These are phyloP conservation scores for Didymodactylos carnosus DNA, from an alignment of 2,888 invertebrate species.

Conservation along the genomic window DNA sequence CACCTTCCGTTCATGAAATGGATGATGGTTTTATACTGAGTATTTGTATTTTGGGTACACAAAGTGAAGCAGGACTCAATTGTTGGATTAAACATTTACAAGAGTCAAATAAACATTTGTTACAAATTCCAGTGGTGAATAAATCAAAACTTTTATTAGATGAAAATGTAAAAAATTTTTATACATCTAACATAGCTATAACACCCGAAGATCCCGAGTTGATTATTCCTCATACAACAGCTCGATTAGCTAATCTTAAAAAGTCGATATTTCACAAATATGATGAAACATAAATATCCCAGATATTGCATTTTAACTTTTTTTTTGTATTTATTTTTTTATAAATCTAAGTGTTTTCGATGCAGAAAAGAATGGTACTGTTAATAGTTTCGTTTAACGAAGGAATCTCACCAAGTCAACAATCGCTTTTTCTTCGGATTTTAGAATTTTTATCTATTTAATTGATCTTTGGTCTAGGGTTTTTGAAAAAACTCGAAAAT, in stretches of 20 bases:
- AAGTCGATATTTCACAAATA: too few relatives aligned
- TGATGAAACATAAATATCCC: too few relatives aligned
- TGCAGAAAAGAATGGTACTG: too few relatives aligned
- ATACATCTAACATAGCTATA: neutral
- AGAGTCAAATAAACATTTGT: neutral
- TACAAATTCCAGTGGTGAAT: neutral
- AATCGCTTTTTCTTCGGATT: too few relatives aligned
- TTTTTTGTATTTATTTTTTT: too few relatives aligned
- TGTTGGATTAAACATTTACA: neutral
- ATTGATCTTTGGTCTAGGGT: too few relatives aligned
- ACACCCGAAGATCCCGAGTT: neutral
- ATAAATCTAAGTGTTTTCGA: too few relatives aligned
- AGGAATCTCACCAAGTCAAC: too few relatives aligned
- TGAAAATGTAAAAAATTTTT: neutral
- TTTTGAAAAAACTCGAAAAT: too few relatives aligned
- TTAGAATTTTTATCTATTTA: too few relatives aligned
- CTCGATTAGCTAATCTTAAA: neutral
- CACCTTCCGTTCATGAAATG: slow-evolving; percentile 65
- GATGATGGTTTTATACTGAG: slow-evolving; percentile 69
- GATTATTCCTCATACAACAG: neutral
- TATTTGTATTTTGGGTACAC: slow-evolving; percentile 67
- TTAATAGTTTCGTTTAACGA: too few relatives aligned
- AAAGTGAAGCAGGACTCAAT: neutral
- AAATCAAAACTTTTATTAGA: neutral
- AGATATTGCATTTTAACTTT: too few relatives aligned